phyloP scores from a whole-genome alignment of 2,888 invertebrate genomes.

The Linyphia triangularis region DNA sequence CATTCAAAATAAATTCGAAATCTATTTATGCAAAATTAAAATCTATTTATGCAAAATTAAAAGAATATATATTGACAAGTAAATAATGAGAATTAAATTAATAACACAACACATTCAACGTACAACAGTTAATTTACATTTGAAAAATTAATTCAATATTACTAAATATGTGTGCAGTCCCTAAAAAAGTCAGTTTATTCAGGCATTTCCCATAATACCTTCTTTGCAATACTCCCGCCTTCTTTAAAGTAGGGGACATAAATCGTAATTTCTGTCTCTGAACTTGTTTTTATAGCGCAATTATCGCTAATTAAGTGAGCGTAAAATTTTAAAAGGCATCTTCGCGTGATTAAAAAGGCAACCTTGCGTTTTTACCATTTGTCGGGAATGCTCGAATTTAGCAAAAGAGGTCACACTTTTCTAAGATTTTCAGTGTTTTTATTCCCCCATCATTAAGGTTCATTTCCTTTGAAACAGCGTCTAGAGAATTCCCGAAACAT shows the following conservation, averaged over 20 bases:
- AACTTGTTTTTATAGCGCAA: slow-evolving; percentile 54
- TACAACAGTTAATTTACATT: not conserved
- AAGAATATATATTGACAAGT: no score
- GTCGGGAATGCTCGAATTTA: slow-evolving; percentile 44
- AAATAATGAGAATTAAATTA: no score
- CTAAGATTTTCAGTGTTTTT: not conserved
- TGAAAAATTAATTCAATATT: not conserved
- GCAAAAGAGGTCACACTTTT: slow-evolving; percentile 24
- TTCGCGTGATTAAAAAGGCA: slow-evolving; percentile 59
- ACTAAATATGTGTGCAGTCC: not conserved
- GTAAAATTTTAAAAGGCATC: slow-evolving; percentile 64
- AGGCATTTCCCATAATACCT: not conserved
- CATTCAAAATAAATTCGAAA: no score
- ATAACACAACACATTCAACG: no score
- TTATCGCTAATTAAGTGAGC: slow-evolving; percentile 70
- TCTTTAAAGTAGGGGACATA: slow-evolving; percentile 28
- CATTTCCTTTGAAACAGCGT: not conserved
- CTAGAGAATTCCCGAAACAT: not conserved
- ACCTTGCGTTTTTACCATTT: slow-evolving; percentile 35
- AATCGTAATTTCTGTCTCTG: slow-evolving; percentile 41
- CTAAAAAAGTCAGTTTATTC: not conserved
- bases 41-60: no score
- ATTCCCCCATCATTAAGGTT: slow-evolving; percentile 5
- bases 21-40: no score
- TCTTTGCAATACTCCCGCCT: not conserved